phyloP scores from a whole-genome alignment of 2,888 invertebrate genomes.

The Xestia xanthographa region DNA sequence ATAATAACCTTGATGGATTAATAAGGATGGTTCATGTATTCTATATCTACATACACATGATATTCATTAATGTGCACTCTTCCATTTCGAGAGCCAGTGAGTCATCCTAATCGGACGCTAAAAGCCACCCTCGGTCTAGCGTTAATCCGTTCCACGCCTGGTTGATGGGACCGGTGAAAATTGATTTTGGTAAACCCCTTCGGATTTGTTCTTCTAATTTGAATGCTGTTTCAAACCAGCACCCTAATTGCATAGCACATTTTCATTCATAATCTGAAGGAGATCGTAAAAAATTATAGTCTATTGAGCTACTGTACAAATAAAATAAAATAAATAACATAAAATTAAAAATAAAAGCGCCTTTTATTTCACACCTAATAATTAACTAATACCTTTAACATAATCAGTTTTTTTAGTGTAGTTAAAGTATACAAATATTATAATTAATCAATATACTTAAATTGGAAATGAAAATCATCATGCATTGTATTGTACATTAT shows the following conservation, averaged over 20 bases:
- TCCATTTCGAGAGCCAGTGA: conserved; percentile 22
- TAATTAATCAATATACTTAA: too few species aligned
- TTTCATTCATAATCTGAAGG: background rate
- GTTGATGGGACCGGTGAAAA: conserved; percentile 25
- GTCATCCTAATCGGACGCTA: conserved; percentile 37
- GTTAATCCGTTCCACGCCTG: conserved; percentile 45
- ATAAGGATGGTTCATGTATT: background rate
- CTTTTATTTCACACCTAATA: too few species aligned
- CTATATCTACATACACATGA: background rate
- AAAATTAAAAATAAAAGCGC: too few species aligned
- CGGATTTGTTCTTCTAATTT: background rate
- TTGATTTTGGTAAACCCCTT: conserved; percentile 31
- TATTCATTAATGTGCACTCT: conserved; percentile 30
- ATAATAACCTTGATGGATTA: background rate
- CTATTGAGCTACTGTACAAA: too few species aligned
- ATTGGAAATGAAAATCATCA: too few species aligned
- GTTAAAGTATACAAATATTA: too few species aligned
- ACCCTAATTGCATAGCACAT: background rate
- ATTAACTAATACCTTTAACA: too few species aligned
- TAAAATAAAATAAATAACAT: too few species aligned
- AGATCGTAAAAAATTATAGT: background rate
- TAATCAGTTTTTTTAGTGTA: too few species aligned
- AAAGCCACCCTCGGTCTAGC: conserved; percentile 45
- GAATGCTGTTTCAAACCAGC: background rate
- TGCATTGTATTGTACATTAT: too few species aligned